Percentiles rank a stretch among this genome's conserved stretches.
These are phyloP conservation scores for Lethrus apterus DNA, from an alignment of 1,140 invertebrate species.

Conservation along the genomic window DNA sequence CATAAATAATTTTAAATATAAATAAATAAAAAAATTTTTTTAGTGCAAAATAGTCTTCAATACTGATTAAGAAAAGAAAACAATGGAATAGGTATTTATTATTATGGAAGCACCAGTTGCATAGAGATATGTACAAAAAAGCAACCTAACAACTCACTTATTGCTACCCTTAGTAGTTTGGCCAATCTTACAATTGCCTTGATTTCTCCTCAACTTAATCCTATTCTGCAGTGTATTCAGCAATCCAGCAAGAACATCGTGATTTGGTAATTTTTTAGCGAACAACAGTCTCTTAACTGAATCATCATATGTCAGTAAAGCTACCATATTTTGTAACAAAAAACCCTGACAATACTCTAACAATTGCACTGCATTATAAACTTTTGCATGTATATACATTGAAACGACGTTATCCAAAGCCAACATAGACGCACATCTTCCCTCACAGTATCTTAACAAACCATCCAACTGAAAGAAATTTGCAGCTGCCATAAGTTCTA, in stretches of 20 bases:
- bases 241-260: slow-evolving; percentile 78
- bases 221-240: slow-evolving; percentile 71
- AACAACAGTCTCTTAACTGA: slow-evolving; percentile 82
- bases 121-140: no score
- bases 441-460: slow-evolving; percentile 76
- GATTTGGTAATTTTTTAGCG: slow-evolving; percentile 82
- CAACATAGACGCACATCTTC: slow-evolving; percentile 72
- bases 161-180: slow-evolving; percentile 17
- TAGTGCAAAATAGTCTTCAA: no score
- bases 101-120: no score
- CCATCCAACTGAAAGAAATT: slow-evolving; percentile 88
- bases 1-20: no score
- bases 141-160: no score
- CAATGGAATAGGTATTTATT: no score
- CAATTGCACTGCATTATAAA: slow-evolving; percentile 78
- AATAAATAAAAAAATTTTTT: no score
- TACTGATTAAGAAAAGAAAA: no score
- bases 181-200: slow-evolving; percentile 24
- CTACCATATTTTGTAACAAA: slow-evolving; percentile 87
- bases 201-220: slow-evolving; percentile 54
- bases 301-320: slow-evolving; percentile 83
- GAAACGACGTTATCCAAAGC: slow-evolving; percentile 85
- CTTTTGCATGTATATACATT: slow-evolving; percentile 90
- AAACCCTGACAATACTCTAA: slow-evolving; percentile 85
- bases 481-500: slow-evolving; percentile 84